Evolutionary conservation across 1,140 invertebrate species (phyloP).

Genomic region (Brachionus manjavacas): DNA sequence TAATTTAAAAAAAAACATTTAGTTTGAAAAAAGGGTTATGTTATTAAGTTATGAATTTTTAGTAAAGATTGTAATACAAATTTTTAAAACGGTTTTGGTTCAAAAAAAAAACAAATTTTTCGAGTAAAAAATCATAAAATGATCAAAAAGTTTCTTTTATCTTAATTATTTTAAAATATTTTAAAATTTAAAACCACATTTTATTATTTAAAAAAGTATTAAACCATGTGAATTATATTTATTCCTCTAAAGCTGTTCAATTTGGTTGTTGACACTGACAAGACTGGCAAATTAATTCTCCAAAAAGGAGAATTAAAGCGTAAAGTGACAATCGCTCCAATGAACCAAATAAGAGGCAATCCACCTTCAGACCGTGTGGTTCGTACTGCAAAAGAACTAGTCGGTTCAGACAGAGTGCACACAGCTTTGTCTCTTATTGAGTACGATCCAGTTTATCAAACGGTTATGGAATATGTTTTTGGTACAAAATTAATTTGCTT

Average conservation of each 20-base stretch:
- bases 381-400: conserved; percentile 62
- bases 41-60: no score
- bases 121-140: no score
- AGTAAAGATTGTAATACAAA: no score
- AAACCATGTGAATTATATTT: not conserved
- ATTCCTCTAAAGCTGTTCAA: conserved; percentile 65
- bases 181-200: no score
- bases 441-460: conserved; percentile 66
- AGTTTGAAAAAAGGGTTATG: no score
- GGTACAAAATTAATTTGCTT: conserved; percentile 77
- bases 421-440: conserved; percentile 75
- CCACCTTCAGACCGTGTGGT: conserved; percentile 62
- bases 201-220: no score
- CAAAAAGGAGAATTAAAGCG: conserved; percentile 72
- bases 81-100: no score
- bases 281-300: conserved; percentile 72
- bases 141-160: no score
- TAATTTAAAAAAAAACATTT: no score
- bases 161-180: no score
- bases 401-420: conserved; percentile 65
- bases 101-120: no score
- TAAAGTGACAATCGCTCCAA: conserved; percentile 77
- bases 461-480: conserved; percentile 83
- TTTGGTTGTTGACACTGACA: conserved; percentile 81
- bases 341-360: conserved; percentile 75